Percentiles rank a stretch among this genome's conserved stretches.
Conservation (phyloP, 2,113 vertebrate genomes). For the Alethe diademata region DNA sequence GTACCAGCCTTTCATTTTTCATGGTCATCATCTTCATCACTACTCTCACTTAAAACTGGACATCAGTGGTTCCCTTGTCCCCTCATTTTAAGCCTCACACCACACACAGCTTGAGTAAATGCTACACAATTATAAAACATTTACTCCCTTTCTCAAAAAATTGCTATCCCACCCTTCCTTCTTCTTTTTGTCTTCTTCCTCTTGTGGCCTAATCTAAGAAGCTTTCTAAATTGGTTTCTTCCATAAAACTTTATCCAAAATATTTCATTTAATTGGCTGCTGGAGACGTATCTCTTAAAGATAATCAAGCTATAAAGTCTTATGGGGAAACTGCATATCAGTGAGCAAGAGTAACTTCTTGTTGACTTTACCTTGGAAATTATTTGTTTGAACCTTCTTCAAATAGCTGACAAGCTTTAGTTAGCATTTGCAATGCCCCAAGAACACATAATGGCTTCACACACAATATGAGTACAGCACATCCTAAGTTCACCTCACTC, state of each 20-base stretch:
- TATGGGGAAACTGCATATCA: neutral
- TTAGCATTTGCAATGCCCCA: neutral
- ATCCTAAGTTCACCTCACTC: neutral
- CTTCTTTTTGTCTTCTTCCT: neutral
- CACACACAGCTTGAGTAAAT: neutral
- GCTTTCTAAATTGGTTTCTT: neutral
- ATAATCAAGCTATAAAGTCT: neutral
- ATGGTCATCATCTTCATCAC: neutral
- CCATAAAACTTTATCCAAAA: neutral
- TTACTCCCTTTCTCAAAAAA: neutral
- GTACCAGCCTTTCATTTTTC: neutral
- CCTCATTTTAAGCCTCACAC: neutral
- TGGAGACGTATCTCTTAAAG: neutral
- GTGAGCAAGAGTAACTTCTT: neutral
- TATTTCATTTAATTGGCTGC: neutral
- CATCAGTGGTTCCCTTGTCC: neutral
- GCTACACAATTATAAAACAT: neutral
- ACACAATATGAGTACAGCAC: accelerated
- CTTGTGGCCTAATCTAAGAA: neutral
- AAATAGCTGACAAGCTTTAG: neutral
- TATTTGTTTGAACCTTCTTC: neutral
- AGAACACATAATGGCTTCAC: neutral
- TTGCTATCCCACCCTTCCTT: neutral
- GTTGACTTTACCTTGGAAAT: neutral
- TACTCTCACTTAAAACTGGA: neutral